A percentile compares a stretch with the other conserved stretches of the same genome.
Conservation (phyloP, 2,888 invertebrate genomes). For the Dolichopus griseipennis region DNA sequence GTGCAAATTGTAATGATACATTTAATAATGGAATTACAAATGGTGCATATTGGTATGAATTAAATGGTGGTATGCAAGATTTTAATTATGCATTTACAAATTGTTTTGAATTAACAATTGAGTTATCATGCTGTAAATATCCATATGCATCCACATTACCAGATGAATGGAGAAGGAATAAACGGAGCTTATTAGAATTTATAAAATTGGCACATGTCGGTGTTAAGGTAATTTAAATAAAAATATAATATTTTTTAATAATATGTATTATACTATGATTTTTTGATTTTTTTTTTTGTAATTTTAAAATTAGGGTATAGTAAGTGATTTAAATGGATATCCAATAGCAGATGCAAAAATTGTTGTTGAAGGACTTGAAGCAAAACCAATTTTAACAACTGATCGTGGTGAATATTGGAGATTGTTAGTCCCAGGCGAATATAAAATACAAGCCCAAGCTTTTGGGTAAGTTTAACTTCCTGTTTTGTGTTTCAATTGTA, state of each 20-base stretch:
- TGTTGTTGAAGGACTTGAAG: constrained; percentile 61
- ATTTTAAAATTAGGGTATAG: constrained; percentile 29
- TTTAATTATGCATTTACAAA: constrained; percentile 94
- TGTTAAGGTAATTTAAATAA: constrained; percentile 43
- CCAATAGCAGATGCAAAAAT: constrained; percentile 60
- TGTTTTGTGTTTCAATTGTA: neutral
- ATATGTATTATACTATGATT: neutral
- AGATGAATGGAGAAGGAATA: constrained; percentile 76
- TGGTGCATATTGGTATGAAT: constrained; percentile 86
- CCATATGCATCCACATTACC: constrained; percentile 64
- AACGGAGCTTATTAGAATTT: constrained; percentile 72
- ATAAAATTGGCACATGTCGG: constrained; percentile 75
- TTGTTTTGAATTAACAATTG: constrained; percentile 94
- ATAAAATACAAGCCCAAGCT: constrained; percentile 63
- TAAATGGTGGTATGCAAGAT: constrained; percentile 94
- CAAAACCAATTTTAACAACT: constrained; percentile 72
- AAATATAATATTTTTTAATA: neutral
- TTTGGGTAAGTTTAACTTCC: constrained; percentile 52
- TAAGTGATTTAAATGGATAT: constrained; percentile 40
- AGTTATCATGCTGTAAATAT: constrained; percentile 92
- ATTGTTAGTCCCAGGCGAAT: constrained; percentile 77
- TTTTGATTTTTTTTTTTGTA: constrained; percentile 8
- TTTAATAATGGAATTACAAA: constrained; percentile 80
- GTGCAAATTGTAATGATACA: constrained; percentile 63
- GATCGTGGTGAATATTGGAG: constrained; percentile 90